Evolutionary conservation across 2,797 vertebrate genomes (phyloP).

Genomic region (Neoniphon sammara): DNA sequence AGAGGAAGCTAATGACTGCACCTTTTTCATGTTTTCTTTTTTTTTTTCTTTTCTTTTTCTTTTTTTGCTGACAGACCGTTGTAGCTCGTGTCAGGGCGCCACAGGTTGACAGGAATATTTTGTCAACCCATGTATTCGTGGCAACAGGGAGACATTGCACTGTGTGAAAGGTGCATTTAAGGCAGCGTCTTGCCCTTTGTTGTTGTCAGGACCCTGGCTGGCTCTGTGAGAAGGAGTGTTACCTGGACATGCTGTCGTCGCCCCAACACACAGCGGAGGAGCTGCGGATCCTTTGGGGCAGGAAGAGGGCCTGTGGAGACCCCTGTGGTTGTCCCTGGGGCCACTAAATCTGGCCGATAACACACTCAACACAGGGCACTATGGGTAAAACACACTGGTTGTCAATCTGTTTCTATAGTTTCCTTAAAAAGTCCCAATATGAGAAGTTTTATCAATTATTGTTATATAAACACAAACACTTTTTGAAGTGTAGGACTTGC

Average conservation of each 20-base stretch:
- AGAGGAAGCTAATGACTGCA: no score
- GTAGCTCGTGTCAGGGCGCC: no score
- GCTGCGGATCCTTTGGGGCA: constrained; percentile 87
- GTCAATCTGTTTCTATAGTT: constrained; percentile 33
- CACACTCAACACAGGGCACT: constrained; percentile 30
- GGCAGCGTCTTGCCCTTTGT: not conserved
- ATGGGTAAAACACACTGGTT: constrained; percentile 52
- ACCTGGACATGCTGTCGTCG: constrained; percentile 93
- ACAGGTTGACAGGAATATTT: no score
- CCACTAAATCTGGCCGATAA: constrained; percentile 42
- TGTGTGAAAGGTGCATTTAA: not conserved
- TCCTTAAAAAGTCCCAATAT: constrained; percentile 35
- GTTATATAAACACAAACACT: constrained; percentile 8
- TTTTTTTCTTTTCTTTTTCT: no score
- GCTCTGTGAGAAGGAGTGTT: constrained; percentile 95
- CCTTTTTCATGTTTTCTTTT: no score
- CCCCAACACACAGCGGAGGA: constrained; percentile 92
- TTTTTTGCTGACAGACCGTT: no score
- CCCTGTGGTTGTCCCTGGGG: constrained; percentile 90
- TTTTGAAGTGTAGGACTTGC: constrained; percentile 24
- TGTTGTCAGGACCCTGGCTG: constrained; percentile 88
- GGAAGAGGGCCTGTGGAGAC: constrained; percentile 88
- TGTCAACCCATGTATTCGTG: no score
- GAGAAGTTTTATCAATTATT: constrained; percentile 27
- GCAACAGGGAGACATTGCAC: no score